Evolutionary conservation across 2,113 vertebrate genomes (phyloP).

Genomic region (Cyanocitta stelleri): DNA sequence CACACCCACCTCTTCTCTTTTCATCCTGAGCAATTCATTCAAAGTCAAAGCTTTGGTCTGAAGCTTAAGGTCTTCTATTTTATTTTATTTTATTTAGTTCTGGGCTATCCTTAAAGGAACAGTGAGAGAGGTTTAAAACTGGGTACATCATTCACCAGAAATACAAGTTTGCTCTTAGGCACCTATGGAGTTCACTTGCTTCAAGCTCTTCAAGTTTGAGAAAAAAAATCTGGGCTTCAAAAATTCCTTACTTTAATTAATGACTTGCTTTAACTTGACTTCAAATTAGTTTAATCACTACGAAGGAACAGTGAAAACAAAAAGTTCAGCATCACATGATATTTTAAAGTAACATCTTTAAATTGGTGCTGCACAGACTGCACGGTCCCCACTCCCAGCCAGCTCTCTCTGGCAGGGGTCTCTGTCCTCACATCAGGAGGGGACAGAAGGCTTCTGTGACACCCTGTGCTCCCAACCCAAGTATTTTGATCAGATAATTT

Average conservation of each 20-base stretch:
- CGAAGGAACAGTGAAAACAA: background rate
- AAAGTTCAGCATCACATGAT: background rate
- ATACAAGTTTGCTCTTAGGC: background rate
- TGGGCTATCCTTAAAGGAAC: conserved; percentile 10
- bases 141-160: background rate
- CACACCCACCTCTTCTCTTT: background rate
- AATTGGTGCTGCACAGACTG: background rate
- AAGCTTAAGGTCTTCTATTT: background rate
- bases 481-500: background rate
- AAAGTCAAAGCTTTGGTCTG: conserved; percentile 4
- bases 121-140: background rate
- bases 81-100: background rate
- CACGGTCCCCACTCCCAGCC: accelerated
- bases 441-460: background rate
- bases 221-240: background rate
- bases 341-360: background rate
- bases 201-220: background rate
- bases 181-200: background rate
- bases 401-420: background rate
- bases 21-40: background rate
- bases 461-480: background rate
- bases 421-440: background rate
- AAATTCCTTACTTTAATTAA: conserved; percentile 2
- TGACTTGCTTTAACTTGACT: conserved; percentile 7
- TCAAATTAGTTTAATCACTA: background rate